Base-by-base conservation (phyloP, 1,140 invertebrate genomes). In the Coelopa frigida region DNA sequence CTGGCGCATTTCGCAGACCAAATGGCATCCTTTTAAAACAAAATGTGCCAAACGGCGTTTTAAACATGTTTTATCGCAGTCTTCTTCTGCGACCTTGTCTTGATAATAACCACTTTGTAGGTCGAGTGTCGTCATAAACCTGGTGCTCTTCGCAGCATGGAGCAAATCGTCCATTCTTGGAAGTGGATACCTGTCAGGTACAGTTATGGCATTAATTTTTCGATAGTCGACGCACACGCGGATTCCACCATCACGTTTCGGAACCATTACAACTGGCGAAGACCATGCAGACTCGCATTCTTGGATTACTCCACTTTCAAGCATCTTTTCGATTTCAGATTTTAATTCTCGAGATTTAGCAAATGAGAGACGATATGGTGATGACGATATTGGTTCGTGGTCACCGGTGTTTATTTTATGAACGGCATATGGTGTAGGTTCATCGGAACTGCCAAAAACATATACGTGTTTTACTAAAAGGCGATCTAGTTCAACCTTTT, bases 21-120 rank as follows among this genome's bases (percentile, higher is more conserved):
- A 74, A 70, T 0, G 68, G 61, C 65, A 74, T 70, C 6, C 63
- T 52, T 10, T 48, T 59, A 45, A n/a, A n/a, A n/a, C 68, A 74
- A 18, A 53, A 73, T 8, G 61, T 49, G 1, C 70, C 69, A 15
- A 68, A 54, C 5, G 61, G 62, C 3, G 59, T 68, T 1, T 56
- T 58, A 75, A 73, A 1, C 67, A 70, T 3, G 74, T 76, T 29
- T 61, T 65, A 20, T 61, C 55, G 6, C 53, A 42, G 38, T 66
- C 57, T 12, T 53, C 46, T 6, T 51, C 21, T 8, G 24, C 38
- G 5, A 73, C 51, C 11, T 50, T 49, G 6, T 72, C 53, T 46
- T 71, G 70, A 47, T 55, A 66, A 33, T 70, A 71, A 6, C 68
- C 68, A 18, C 54, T 21, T 17, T 52, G 49, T 12, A 70, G 39